Evolutionary conservation across 2,113 vertebrate species (phyloP), one percentile per base, ranked within the genome.

Genomic region (Echinops telfairi): DNA sequence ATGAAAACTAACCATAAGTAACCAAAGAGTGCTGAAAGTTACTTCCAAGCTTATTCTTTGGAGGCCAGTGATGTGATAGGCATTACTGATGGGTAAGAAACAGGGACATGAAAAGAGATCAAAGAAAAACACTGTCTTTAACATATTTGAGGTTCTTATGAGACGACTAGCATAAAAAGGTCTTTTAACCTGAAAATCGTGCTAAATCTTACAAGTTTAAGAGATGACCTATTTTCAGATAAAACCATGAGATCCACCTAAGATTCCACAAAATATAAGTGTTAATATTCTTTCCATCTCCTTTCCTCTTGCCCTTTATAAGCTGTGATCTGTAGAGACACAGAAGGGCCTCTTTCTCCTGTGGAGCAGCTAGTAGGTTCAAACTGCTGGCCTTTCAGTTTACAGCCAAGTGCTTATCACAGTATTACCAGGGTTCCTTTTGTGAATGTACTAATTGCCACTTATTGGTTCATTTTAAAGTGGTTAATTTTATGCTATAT

Each of bases 61-160:
- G 70, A 77, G 22, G 43, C 15, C 66, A 88, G 22, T 40, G 27
- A 66, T 29, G 2, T 64, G 17, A 92, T 47, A 25, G 17, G 58
- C 36, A 64, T 53, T 64, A 92, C 10, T 27, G 31, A 86, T 60
- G 3, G 11, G 8, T 36, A 86, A 86, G 73, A 73, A 17, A 38
- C 4, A 71, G 40, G 33, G 19, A 90, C 4, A 77, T 36, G 12
- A 91, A 76, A 66, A 91, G 23, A 87, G 23, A 87, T 68, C 12
- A 91, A 86, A 90, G 77, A 88, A 38, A 73, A 53, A 53, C 47
- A 23, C 19, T 36, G 23, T 77, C 33, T 83, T 90, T 60, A 91
- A 36, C 70, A 47, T 58, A 76, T 82, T 92, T 77, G 68, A 60
- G 19, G 25, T 68, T 94, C 60, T 77, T 29, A 83, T 47, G 36